Base-by-base conservation (phyloP, 2,888 invertebrate species). In the Linnaemya vulpina region DNA sequence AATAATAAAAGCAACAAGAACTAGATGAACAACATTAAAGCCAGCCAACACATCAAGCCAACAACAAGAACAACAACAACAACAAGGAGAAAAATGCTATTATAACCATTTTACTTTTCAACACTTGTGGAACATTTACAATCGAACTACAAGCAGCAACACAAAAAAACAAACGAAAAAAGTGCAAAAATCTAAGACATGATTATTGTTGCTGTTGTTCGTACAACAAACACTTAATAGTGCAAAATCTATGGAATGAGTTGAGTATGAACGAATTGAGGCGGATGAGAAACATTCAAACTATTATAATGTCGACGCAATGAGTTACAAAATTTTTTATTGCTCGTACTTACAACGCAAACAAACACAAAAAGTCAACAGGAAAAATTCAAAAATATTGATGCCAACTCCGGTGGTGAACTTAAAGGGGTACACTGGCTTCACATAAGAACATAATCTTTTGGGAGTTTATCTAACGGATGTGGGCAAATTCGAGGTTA, bases 271-370 rank as follows among this genome's bases (percentile, higher is more conserved):
- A 30, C 20, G 63, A 58, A 67, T 71, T 71, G 17, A 71, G 62
- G 78, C 84, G 75, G 71, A 84, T 84, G 84, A 73, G 80, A 77
- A 82, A 70, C 75, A 73, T 77, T 83, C 79, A 58, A 73, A 78
- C 75, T 84, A 82, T 86, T 84, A 86, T 84, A 77, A 43, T 84
- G 77, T 86, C 83, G 86, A 82, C 86, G 78, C 78, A 77, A 79
- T 85, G 83, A 83, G 74, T 85, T 83, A 80, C 83, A 83, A 78
- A 83, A 77, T 53, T 84, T 86, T 78, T 71, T 73, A 55, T 38
- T 63, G 22, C 17, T 80, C 35, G 11, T 60, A 53, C 43, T 25
- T 70, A 63, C 51, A 60, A 74, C 1, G 17, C 5, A 30, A 30
- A 30, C 30, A 30, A 30, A 30, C 30, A 30, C 2, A 30, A 30